phyloP scores from a whole-genome alignment of 64 coral and sea anemone species.

The Platygyra sinensis region DNA sequence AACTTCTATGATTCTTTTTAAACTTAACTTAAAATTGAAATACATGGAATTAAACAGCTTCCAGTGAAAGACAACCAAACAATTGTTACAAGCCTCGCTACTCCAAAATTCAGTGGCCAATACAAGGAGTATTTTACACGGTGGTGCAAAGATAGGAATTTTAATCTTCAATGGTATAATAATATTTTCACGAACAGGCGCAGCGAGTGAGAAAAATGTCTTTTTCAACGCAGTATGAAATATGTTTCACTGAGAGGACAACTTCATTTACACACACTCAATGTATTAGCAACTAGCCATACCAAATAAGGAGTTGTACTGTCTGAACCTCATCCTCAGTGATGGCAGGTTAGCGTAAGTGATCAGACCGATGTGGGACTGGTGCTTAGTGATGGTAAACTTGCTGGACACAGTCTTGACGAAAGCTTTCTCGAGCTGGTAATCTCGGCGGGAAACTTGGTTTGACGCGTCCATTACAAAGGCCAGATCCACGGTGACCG shows the following conservation, averaged over 20 bases:
- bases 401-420: slow-evolving; percentile 52
- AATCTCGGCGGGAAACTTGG: slow-evolving; percentile 66
- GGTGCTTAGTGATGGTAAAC: slow-evolving; percentile 84
- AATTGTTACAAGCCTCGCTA: no score
- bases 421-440: slow-evolving; percentile 72
- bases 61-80: no score
- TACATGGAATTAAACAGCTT: no score
- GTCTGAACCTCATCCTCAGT: slow-evolving; percentile 53
- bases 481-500: slow-evolving; percentile 78
- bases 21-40: no score
- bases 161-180: no score
- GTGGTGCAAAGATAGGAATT: no score
- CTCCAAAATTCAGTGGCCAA: no score
- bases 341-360: slow-evolving; percentile 67
- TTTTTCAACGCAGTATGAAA: no score
- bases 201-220: no score
- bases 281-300: neutral
- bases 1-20: neutral
- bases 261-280: neutral
- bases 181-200: no score
- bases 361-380: slow-evolving; percentile 76
- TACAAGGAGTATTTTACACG: no score
- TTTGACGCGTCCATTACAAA: slow-evolving; percentile 81
- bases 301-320: slow-evolving; percentile 44
- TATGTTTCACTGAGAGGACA: no score